Evolutionary conservation across 2,113 vertebrate species (phyloP).

Genomic region (Pseudorasbora parva): DNA sequence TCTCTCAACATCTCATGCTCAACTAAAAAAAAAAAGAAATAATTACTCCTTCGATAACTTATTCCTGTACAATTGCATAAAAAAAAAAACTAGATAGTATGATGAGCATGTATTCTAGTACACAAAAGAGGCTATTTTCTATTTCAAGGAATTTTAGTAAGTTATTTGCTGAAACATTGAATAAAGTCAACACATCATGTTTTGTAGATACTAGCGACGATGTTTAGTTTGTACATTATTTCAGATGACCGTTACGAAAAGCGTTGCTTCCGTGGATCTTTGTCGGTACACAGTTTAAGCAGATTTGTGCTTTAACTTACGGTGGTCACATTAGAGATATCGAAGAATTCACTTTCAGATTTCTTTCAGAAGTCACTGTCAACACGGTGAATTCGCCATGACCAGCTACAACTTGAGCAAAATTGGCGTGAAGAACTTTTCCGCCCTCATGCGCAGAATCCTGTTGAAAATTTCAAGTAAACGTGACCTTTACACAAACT

Average conservation of each 20-base stretch:
- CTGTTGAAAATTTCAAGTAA: background rate
- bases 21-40: slow-evolving; percentile 66
- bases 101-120: slow-evolving; percentile 77
- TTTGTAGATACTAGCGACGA: slow-evolving; percentile 76
- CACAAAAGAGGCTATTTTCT: slow-evolving; percentile 80
- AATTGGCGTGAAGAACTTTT: background rate
- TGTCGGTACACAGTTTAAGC: slow-evolving; percentile 25
- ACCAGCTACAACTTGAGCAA: background rate
- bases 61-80: slow-evolving; percentile 71
- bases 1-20: slow-evolving; percentile 67
- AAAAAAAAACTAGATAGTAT: slow-evolving; percentile 67
- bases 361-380: no score
- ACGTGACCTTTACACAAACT: background rate
- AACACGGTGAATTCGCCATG: no score
- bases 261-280: slow-evolving; percentile 14
- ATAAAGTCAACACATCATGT: slow-evolving; percentile 72
- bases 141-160: slow-evolving; percentile 77
- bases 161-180: slow-evolving; percentile 75
- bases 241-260: slow-evolving; percentile 60
- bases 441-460: no score
- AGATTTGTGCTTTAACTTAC: slow-evolving; percentile 2
- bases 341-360: background rate
- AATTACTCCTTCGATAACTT: slow-evolving; percentile 58
- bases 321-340: background rate
- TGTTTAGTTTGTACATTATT: slow-evolving; percentile 73